Evolutionary conservation across 2,113 vertebrate species (phyloP), one percentile per base, ranked within the genome.

Genomic region (Rana temporaria): DNA sequence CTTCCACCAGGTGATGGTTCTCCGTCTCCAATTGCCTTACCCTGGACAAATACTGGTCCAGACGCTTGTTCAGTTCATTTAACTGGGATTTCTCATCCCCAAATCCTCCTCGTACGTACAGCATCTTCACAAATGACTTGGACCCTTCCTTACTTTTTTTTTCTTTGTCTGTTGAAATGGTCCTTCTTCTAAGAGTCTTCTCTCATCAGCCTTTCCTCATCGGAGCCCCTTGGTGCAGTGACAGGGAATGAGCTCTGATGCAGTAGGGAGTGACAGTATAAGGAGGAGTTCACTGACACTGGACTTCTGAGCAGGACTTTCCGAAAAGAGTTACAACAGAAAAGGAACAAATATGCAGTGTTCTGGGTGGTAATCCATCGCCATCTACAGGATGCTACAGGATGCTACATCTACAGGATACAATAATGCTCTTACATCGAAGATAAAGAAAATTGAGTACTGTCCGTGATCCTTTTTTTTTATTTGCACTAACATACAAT

Each of bases 1-100:
- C 94, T 1, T 87, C 24, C 0, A 91, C 73, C 22, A 99, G 93
- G 32, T 85, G 87, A 60, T 87, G 87, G 77, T 97, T 97, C 81
- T 96, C 94, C 12, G 89, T 87, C 91, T 99, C 97, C 87, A 99
- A 82, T 84, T 96, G 93, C 86, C 95, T 92, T 18, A 96, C 94
- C 62, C 95, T 91, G 84, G 90, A 88, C 66, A 98, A 91, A 71
- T 98, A 99, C 34, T 95, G 93, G 18, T 88, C 80, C 42, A 99
- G 93, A 74, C 95, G 93, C 87, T 89, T 87, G 87, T 99, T 97
- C 70, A 97, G 94, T 86, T 93, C 91, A 85, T 93, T 94, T 68
- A 98, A 91, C 85, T 97, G 94, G 9, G 91, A 87, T 84, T 95
- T 94, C 70, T 97, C 96, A 64, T 87, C 84, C 68, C 95, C 90